Percentiles rank a stretch among this genome's conserved stretches.
Evolutionary conservation across 2,113 vertebrate genomes (phyloP).

Genomic region (Megaleporinus macrocephalus): DNA sequence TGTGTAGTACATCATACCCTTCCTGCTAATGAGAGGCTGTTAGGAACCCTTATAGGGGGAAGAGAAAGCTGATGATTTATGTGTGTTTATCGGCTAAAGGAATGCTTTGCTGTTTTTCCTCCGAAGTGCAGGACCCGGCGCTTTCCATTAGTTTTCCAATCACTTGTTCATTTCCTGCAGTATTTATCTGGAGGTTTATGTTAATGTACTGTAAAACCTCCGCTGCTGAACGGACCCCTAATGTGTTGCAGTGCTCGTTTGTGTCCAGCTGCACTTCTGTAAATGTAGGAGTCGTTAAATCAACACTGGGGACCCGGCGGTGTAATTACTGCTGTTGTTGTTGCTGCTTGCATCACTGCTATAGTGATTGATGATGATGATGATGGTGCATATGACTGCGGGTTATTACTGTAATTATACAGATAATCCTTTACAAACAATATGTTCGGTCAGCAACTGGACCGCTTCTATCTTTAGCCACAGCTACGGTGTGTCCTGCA

Average conservation of each 20-base stretch:
- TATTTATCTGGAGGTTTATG: not conserved
- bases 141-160: not conserved
- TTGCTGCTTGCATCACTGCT: not conserved
- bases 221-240: too few species aligned
- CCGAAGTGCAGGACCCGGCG: not conserved
- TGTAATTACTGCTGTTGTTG: not conserved
- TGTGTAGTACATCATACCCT: conserved; percentile 17
- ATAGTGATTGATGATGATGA: not conserved
- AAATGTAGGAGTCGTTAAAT: not conserved
- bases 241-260: too few species aligned
- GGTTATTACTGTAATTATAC: not conserved
- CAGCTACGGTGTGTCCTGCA: not conserved
- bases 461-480: not conserved
- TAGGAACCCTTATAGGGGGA: conserved; percentile 39
- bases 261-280: not conserved
- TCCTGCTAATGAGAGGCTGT: not conserved
- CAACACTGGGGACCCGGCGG: not conserved
- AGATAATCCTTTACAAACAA: not conserved
- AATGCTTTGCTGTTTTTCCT: not conserved
- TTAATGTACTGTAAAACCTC: not conserved
- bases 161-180: not conserved
- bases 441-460: not conserved
- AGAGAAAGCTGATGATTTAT: conserved; percentile 43
- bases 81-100: conserved; percentile 18
- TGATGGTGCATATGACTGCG: not conserved